Conservation (phyloP, 2,113 vertebrate species). For the Gila orcuttii region DNA sequence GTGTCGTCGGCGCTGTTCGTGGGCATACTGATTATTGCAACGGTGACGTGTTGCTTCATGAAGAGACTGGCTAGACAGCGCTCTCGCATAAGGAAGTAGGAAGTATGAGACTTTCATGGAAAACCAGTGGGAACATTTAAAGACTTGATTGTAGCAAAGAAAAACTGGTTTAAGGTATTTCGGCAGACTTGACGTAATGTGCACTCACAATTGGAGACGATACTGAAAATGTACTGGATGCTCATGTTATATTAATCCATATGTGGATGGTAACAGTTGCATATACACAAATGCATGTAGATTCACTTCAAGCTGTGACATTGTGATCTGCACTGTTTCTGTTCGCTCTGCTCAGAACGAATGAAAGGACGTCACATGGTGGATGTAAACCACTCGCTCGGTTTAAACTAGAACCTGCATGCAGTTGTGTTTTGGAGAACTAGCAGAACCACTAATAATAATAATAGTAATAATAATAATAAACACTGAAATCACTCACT, state of each 20-base stretch:
- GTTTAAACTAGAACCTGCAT: neutral
- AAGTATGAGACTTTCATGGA: neutral
- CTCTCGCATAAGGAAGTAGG: constrained; percentile 64
- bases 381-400: neutral
- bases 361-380: neutral
- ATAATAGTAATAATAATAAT: neutral
- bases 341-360: too few species aligned
- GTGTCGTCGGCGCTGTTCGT: constrained; percentile 82
- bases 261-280: neutral
- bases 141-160: neutral
- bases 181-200: neutral
- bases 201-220: neutral
- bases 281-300: neutral
- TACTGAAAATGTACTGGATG: neutral
- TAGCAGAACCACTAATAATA: neutral
- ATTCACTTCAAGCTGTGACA: neutral
- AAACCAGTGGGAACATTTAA: neutral
- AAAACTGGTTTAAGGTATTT: neutral
- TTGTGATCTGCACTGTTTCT: neutral
- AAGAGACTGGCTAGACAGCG: constrained; percentile 76
- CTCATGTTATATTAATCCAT: neutral
- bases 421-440: neutral
- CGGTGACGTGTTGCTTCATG: constrained; percentile 92
- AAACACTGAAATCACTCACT: neutral
- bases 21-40: constrained; percentile 78